Evolutionary conservation across 2,797 vertebrate genomes (phyloP).

Genomic region (Myioborus melanocephalus): DNA sequence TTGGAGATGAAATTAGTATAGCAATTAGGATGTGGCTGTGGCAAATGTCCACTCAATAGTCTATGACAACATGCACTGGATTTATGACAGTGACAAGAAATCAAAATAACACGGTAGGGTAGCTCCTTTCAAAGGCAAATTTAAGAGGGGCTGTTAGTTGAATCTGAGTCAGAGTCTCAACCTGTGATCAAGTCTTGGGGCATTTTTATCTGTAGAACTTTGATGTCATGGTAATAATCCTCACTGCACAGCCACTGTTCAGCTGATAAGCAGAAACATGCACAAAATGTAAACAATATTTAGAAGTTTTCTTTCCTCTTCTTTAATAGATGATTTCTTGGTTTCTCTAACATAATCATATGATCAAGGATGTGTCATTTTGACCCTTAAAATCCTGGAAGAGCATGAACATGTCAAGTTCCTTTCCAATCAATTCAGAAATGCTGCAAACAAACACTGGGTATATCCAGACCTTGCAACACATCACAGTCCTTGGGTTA

Average conservation of each 20-base stretch:
- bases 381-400: slow-evolving; percentile 23
- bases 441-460: background rate
- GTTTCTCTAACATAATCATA: background rate
- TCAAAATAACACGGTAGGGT: slow-evolving; percentile 6
- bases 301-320: background rate
- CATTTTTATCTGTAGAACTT: background rate
- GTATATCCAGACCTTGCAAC: background rate
- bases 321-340: background rate
- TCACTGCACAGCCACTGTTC: background rate
- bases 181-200: background rate
- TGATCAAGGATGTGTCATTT: background rate
- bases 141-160: background rate
- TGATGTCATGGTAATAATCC: background rate
- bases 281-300: background rate
- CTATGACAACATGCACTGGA: background rate
- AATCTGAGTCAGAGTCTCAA: slow-evolving; percentile 16
- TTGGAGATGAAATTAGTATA: slow-evolving; percentile 3
- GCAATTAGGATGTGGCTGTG: slow-evolving; percentile 16
- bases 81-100: slow-evolving; percentile 18
- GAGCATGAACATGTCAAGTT: background rate
- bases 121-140: slow-evolving; percentile 41
- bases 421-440: slow-evolving; percentile 6
- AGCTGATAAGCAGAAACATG: background rate
- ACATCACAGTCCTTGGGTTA: background rate
- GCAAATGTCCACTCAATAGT: background rate